phyloP scores from a whole-genome alignment of 2,113 vertebrate species.

The Eptesicus fuscus region DNA sequence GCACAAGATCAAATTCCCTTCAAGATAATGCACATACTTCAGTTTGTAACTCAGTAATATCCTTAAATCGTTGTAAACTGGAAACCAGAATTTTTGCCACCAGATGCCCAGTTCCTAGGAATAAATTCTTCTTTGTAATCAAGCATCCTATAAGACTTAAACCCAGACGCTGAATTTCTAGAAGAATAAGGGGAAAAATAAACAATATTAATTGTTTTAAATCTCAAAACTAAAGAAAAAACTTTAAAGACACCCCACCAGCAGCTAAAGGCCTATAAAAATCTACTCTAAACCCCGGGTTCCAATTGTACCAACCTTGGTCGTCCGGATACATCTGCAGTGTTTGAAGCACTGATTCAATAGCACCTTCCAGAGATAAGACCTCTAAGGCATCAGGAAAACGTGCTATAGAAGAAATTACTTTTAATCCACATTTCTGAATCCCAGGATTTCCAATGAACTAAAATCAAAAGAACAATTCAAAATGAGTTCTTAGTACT shows the following conservation, averaged over 20 bases:
- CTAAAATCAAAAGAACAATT: slow-evolving; percentile 75
- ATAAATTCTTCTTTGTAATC: slow-evolving; percentile 90
- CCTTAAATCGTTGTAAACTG: slow-evolving; percentile 85
- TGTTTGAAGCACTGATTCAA: slow-evolving; percentile 91
- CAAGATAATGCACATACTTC: slow-evolving; percentile 81
- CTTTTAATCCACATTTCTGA: slow-evolving; percentile 90
- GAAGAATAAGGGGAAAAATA: slow-evolving; percentile 30
- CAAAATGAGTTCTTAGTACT: background rate
- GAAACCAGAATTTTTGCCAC: slow-evolving; percentile 88
- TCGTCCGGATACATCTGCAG: slow-evolving; percentile 93
- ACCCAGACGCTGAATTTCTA: slow-evolving; percentile 94
- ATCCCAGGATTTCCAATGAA: slow-evolving; percentile 90
- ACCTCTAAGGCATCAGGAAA: slow-evolving; percentile 89
- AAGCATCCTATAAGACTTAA: slow-evolving; percentile 88
- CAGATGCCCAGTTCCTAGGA: slow-evolving; percentile 86
- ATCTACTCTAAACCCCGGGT: background rate
- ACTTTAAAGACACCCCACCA: background rate
- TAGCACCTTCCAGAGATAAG: slow-evolving; percentile 90
- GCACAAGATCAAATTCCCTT: background rate
- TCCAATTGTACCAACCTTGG: slow-evolving; percentile 82
- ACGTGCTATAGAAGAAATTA: slow-evolving; percentile 86
- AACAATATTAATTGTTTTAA: background rate
- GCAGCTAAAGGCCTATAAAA: background rate
- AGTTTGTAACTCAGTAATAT: slow-evolving; percentile 85
- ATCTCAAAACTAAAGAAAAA: background rate